phyloP scores from a whole-genome alignment of 1,140 invertebrate species.

The Drosophila nigrodunni region DNA sequence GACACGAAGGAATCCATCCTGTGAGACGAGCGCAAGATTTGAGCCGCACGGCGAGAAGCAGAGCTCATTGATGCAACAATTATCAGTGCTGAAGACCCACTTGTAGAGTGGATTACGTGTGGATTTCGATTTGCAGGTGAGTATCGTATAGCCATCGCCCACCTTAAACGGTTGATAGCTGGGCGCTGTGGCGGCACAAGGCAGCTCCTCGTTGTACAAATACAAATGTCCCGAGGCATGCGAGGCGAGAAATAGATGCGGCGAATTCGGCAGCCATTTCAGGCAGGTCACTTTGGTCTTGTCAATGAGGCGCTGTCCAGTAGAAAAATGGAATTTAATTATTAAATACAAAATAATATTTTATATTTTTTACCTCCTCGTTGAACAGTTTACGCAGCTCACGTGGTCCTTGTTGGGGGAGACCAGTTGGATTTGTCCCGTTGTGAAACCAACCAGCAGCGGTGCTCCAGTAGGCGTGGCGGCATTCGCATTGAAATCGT shows the following conservation, averaged over 20 bases:
- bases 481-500: constrained; percentile 97
- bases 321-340: background rate
- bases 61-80: constrained; percentile 96
- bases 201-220: constrained; percentile 98
- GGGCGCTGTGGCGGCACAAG: constrained; percentile 92
- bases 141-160: constrained; percentile 96
- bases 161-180: constrained; percentile 98
- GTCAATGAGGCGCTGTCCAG: constrained; percentile 94
- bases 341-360: background rate
- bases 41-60: constrained; percentile 97
- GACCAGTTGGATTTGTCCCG: constrained; percentile 98
- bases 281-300: constrained; percentile 99
- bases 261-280: constrained; percentile 97
- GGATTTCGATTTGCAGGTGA: constrained; percentile 98
- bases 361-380: constrained; percentile 92
- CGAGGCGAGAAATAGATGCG: constrained; percentile 96
- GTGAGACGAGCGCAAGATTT: constrained; percentile 96
- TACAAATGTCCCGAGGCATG: constrained; percentile 99
- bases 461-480: constrained; percentile 93
- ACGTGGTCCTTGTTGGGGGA: constrained; percentile 98
- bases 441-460: constrained; percentile 97
- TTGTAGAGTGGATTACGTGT: constrained; percentile 97
- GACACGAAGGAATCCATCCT: constrained; percentile 98
- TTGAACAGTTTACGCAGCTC: constrained; percentile 98
- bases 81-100: constrained; percentile 93